A percentile compares a stretch with the other conserved stretches of the same genome.
Evolutionary conservation across 2,113 vertebrate genomes (phyloP).

Genomic region (Neolamprologus fasciatus): DNA sequence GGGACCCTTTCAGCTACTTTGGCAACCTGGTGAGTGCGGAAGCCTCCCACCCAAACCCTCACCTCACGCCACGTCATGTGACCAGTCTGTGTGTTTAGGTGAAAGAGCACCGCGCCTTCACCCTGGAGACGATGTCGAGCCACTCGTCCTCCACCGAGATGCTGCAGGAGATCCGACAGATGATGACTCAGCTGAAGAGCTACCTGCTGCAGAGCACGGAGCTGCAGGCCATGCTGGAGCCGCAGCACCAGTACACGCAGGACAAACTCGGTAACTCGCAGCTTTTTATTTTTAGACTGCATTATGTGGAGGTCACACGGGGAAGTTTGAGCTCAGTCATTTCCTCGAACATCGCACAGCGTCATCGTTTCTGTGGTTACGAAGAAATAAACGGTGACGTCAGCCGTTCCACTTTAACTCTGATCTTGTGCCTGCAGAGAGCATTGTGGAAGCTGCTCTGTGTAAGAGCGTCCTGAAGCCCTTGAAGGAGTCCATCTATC

Average conservation of each 20-base stretch:
- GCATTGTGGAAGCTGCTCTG: constrained; percentile 83
- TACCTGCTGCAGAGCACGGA: constrained; percentile 94
- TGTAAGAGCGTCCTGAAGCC: constrained; percentile 95
- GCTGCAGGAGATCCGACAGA: constrained; percentile 94
- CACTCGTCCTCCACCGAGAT: constrained; percentile 90
- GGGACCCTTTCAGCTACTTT: constrained; percentile 88
- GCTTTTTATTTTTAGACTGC: not conserved
- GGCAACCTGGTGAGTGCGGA: constrained; percentile 80
- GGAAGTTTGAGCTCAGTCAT: not conserved
- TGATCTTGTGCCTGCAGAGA: constrained; percentile 65
- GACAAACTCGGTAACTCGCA: constrained; percentile 53
- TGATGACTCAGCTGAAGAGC: constrained; percentile 97
- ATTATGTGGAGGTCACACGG: not conserved
- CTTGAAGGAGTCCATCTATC: constrained; percentile 80
- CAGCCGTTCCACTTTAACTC: not conserved
- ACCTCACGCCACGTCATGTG: not conserved
- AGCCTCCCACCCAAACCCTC: not conserved
- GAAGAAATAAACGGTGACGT: not conserved
- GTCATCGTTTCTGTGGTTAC: not conserved
- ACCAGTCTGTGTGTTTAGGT: constrained; percentile 48
- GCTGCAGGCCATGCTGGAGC: constrained; percentile 80
- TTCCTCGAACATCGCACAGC: not conserved
- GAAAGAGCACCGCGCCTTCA: constrained; percentile 85
- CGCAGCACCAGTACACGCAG: constrained; percentile 46
- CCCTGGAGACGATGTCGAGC: constrained; percentile 86